phyloP scores from a whole-genome alignment of 2,797 vertebrate genomes.

The Bovichtus diacanthus region DNA sequence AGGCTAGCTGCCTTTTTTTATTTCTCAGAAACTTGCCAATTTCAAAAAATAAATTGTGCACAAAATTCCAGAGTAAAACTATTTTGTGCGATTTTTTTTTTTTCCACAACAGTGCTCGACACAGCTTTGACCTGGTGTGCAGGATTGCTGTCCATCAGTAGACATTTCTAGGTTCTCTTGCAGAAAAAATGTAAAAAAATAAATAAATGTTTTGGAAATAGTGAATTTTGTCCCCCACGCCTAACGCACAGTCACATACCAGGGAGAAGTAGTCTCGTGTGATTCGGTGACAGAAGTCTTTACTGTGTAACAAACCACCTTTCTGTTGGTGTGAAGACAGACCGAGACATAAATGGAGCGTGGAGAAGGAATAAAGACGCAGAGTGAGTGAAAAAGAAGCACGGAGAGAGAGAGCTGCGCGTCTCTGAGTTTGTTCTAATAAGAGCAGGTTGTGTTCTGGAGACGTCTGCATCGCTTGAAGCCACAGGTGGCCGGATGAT shows the following conservation, averaged over 20 bases:
- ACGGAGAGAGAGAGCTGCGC: neutral
- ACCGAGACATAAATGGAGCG: slow-evolving; percentile 7
- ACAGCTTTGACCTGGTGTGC: too few species aligned
- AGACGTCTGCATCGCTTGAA: slow-evolving; percentile 23
- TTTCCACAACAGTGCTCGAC: too few species aligned
- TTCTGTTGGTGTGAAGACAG: neutral
- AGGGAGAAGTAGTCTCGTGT: neutral
- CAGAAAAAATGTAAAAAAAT: too few species aligned
- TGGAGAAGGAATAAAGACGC: neutral
- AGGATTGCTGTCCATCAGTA: too few species aligned
- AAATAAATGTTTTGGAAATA: too few species aligned
- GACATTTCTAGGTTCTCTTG: too few species aligned
- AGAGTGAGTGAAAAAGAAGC: neutral
- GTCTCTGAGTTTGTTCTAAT: slow-evolving; percentile 25
- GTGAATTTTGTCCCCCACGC: too few species aligned
- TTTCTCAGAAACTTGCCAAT: too few species aligned
- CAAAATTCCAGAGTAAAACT: too few species aligned
- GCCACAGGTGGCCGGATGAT: slow-evolving; percentile 57
- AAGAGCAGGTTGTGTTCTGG: slow-evolving; percentile 34
- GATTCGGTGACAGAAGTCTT: neutral
- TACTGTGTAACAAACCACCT: neutral
- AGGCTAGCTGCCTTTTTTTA: too few species aligned
- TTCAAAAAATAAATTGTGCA: too few species aligned
- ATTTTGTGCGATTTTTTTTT: too few species aligned
- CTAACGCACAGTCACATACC: slow-evolving; percentile 8